Percentiles rank a stretch among this genome's conserved stretches.
phyloP scores from a whole-genome alignment of 2,888 invertebrate species.

The Hydroisotoma schaefferi region DNA sequence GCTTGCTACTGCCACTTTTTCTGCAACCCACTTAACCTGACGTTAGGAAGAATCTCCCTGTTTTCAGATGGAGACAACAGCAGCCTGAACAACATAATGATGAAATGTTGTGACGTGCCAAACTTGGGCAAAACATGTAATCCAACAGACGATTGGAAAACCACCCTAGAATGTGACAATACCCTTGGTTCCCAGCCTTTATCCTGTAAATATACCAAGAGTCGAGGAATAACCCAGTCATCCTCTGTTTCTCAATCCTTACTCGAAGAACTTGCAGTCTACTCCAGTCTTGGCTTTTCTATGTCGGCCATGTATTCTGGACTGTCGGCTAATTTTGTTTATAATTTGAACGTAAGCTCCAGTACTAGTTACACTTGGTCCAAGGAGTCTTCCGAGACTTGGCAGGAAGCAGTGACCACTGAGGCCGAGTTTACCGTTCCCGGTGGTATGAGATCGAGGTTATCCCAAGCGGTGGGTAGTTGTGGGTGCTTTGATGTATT shows the following conservation, averaged over 20 bases:
- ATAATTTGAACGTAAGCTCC: slow-evolving; percentile 3
- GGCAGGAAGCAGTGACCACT: slow-evolving; percentile 10
- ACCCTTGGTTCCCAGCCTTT: slow-evolving; percentile 9
- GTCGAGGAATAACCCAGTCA: slow-evolving; percentile 2
- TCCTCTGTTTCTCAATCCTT: background rate
- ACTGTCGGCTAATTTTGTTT: slow-evolving; percentile 15
- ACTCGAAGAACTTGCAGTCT: background rate
- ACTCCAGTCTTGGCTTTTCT: slow-evolving; percentile 11
- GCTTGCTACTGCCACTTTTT: no score
- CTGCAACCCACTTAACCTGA: background rate
- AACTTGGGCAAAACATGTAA: slow-evolving; percentile 8
- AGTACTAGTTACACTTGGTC: slow-evolving; percentile 12
- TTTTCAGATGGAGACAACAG: slow-evolving; percentile 19
- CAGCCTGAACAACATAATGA: slow-evolving; percentile 15
- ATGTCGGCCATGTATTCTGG: background rate
- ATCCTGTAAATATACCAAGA: slow-evolving; percentile 13
- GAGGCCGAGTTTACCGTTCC: slow-evolving; percentile 9
- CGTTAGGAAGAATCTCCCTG: no score
- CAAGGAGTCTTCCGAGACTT: slow-evolving; percentile 16
- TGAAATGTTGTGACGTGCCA: slow-evolving; percentile 20
- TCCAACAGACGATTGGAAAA: slow-evolving; percentile 16
- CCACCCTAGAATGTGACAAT: slow-evolving; percentile 20
- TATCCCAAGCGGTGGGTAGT: slow-evolving; percentile 18
- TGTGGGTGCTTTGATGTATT: slow-evolving; percentile 15
- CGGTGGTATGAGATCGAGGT: slow-evolving; percentile 11